Conservation (phyloP, 2,888 invertebrate species). For the Bellardia bayeri region DNA sequence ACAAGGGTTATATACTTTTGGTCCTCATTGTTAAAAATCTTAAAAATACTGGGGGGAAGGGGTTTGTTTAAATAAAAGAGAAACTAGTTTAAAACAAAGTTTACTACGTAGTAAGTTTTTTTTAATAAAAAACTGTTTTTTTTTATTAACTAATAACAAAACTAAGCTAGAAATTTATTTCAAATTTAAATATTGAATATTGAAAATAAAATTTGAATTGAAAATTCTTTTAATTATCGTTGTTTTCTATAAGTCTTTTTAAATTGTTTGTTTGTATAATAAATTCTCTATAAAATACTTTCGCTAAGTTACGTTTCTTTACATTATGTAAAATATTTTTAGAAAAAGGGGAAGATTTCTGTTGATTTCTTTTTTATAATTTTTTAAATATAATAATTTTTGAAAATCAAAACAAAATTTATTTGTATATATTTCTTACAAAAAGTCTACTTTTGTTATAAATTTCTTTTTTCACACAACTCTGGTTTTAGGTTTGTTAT, state of each 20-base stretch:
- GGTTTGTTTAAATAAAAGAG: conserved; percentile 10
- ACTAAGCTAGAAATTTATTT: neutral
- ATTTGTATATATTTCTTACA: conserved; percentile 68
- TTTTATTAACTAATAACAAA: neutral
- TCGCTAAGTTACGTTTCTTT: conserved; percentile 30
- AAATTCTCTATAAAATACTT: conserved; percentile 63
- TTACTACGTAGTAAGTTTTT: conserved; percentile 49
- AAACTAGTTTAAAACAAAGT: neutral
- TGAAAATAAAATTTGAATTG: conserved; percentile 8
- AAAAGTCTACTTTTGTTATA: conserved; percentile 65
- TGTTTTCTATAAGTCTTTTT: conserved; percentile 72
- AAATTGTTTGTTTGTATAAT: conserved; percentile 41
- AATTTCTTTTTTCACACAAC: conserved; percentile 71
- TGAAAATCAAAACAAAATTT: conserved; percentile 1
- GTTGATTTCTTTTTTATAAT: no score
- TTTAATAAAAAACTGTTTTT: neutral
- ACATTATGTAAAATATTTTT: conserved; percentile 54
- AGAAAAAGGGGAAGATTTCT: conserved; percentile 9
- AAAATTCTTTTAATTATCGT: conserved; percentile 58
- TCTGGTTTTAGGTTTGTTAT: conserved; percentile 58
- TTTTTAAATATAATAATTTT: no score
- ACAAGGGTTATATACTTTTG: conserved; percentile 73
- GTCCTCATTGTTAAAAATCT: conserved; percentile 78
- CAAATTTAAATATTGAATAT: conserved; percentile 11
- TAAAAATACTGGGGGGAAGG: neutral